Conservation (phyloP, 2,888 invertebrate species). For the Cheilosia pagana region DNA sequence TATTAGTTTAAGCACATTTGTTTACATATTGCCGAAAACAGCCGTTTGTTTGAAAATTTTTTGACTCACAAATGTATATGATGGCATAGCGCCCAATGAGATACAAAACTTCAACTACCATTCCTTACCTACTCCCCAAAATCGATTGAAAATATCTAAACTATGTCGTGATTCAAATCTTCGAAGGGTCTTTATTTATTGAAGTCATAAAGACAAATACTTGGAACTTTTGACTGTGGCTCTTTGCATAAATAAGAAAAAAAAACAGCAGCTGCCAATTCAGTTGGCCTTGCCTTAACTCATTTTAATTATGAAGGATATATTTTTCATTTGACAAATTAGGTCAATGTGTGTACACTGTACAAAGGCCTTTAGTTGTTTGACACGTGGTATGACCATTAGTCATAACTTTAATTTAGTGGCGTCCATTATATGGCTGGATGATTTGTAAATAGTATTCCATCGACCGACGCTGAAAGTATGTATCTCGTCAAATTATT, state of each 20-base stretch:
- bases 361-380: neutral
- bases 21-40: no score
- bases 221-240: no score
- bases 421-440: neutral
- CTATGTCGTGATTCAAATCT: neutral
- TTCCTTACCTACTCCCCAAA: no score
- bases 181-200: no score
- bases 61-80: neutral
- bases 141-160: neutral
- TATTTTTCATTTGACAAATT: slow-evolving; percentile 8
- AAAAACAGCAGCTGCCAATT: neutral
- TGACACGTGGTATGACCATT: slow-evolving; percentile 2
- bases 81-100: neutral
- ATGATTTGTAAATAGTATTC: neutral
- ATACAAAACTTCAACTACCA: neutral
- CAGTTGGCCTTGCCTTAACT: neutral
- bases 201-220: no score
- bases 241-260: neutral
- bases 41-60: neutral
- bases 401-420: slow-evolving; percentile 20
- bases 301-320: neutral
- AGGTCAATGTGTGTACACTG: slow-evolving; percentile 2
- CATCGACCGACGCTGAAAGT: no score
- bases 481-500: neutral
- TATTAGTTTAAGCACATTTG: no score